phyloP scores from a whole-genome alignment of 2,888 invertebrate species.

The Panzeria rudis region DNA sequence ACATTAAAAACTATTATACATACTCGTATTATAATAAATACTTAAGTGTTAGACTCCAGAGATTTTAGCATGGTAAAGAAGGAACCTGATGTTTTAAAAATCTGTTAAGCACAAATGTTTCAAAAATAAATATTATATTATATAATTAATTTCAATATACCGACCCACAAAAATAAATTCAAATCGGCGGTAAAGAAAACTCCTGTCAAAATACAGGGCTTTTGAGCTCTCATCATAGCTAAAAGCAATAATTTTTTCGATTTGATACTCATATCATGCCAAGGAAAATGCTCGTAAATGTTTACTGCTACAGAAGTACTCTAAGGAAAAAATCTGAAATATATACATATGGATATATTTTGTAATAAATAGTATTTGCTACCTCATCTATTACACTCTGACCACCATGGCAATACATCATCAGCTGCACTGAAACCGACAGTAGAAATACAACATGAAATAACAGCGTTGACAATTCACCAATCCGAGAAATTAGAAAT shows the following conservation, averaged over 20 bases:
- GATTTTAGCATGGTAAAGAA: conserved; percentile 68
- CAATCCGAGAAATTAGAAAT: conserved; percentile 60
- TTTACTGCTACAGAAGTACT: conserved; percentile 39
- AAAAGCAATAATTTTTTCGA: conserved; percentile 57
- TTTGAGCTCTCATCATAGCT: conserved; percentile 66
- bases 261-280: conserved; percentile 41
- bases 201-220: conserved; percentile 55
- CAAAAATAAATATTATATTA: too few species aligned
- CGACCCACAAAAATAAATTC: conserved; percentile 59
- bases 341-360: too few species aligned
- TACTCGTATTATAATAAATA: too few species aligned
- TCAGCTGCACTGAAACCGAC: conserved; percentile 62
- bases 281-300: conserved; percentile 55
- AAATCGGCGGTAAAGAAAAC: conserved; percentile 63
- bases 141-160: neutral
- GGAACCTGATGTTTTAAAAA: conserved; percentile 69
- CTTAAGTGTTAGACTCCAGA: conserved; percentile 32
- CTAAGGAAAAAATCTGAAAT: conserved; percentile 6
- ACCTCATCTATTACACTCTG: conserved; percentile 71
- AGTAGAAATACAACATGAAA: conserved; percentile 57
- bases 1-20: too few species aligned
- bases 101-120: conserved; percentile 37
- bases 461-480: conserved; percentile 34
- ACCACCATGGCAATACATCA: conserved; percentile 71
- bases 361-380: too few species aligned